Percentiles rank a stretch among this genome's conserved stretches.
Conservation (phyloP, 2,888 invertebrate genomes). For the Helleia helle region DNA sequence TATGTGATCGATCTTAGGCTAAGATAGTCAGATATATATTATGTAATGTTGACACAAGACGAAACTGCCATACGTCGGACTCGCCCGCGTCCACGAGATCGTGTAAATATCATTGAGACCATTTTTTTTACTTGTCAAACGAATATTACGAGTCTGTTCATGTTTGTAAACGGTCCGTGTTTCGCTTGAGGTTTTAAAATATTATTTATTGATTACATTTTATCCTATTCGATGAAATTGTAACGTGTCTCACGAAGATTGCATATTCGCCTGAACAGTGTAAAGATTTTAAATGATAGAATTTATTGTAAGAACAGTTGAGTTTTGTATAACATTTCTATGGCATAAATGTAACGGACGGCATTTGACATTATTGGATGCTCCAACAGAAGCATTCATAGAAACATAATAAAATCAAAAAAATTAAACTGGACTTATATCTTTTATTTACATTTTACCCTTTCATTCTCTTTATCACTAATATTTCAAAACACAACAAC, state of each 20-base stretch:
- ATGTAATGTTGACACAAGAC: slow-evolving; percentile 23
- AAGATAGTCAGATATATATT: slow-evolving; percentile 44
- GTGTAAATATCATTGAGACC: slow-evolving; percentile 29
- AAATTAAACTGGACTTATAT: slow-evolving; percentile 55
- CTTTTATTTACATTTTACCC: slow-evolving; percentile 29
- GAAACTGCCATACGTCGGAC: slow-evolving; percentile 27
- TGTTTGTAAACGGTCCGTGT: slow-evolving; percentile 5
- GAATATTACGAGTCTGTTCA: neutral
- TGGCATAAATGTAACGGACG: slow-evolving; percentile 53
- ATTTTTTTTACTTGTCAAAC: slow-evolving; percentile 15
- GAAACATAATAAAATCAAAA: slow-evolving; percentile 68
- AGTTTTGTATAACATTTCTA: slow-evolving; percentile 68
- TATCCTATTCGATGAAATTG: slow-evolving; percentile 16
- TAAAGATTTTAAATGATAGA: slow-evolving; percentile 37
- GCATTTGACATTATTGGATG: slow-evolving; percentile 64
- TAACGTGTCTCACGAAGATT: slow-evolving; percentile 25
- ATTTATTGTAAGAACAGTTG: slow-evolving; percentile 56
- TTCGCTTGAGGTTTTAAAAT: slow-evolving; percentile 10
- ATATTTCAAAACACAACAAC: no score
- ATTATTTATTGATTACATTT: slow-evolving; percentile 12
- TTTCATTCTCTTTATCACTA: neutral
- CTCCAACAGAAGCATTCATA: slow-evolving; percentile 55
- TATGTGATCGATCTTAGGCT: slow-evolving; percentile 63
- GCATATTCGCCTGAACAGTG: slow-evolving; percentile 31
- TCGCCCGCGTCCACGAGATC: slow-evolving; percentile 21